Evolutionary conservation across 2,797 vertebrate species (phyloP).

Genomic region (Eurystomus glaucurus): DNA sequence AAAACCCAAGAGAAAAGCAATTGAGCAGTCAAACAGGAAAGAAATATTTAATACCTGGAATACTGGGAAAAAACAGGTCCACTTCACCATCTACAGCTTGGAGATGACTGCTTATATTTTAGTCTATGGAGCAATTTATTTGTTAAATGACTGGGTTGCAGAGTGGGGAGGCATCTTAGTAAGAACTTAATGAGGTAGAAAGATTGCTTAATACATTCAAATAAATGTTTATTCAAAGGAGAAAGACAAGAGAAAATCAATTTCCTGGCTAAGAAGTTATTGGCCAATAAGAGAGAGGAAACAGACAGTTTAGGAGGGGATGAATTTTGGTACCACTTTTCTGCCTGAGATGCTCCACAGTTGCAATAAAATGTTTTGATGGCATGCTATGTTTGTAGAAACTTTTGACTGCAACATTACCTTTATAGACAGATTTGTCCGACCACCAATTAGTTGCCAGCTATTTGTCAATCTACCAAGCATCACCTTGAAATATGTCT

Average conservation of each 20-base stretch:
- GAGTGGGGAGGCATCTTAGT: neutral
- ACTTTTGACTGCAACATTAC: neutral
- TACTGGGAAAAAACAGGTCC: neutral
- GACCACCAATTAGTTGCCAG: neutral
- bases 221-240: conserved; percentile 38
- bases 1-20: neutral
- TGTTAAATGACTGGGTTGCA: neutral
- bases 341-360: neutral
- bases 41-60: neutral
- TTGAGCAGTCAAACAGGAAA: neutral
- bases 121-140: neutral
- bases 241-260: neutral
- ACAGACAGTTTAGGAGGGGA: neutral
- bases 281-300: neutral
- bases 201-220: conserved; percentile 13
- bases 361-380: neutral
- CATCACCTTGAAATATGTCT: neutral
- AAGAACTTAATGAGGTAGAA: conserved; percentile 14
- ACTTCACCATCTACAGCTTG: neutral
- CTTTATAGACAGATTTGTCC: neutral
- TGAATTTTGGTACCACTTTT: neutral
- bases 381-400: neutral
- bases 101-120: neutral
- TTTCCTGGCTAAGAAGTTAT: neutral
- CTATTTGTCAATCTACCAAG: neutral